phyloP scores from a whole-genome alignment of 2,888 invertebrate species.

The Orthonychiurus folsomi region DNA sequence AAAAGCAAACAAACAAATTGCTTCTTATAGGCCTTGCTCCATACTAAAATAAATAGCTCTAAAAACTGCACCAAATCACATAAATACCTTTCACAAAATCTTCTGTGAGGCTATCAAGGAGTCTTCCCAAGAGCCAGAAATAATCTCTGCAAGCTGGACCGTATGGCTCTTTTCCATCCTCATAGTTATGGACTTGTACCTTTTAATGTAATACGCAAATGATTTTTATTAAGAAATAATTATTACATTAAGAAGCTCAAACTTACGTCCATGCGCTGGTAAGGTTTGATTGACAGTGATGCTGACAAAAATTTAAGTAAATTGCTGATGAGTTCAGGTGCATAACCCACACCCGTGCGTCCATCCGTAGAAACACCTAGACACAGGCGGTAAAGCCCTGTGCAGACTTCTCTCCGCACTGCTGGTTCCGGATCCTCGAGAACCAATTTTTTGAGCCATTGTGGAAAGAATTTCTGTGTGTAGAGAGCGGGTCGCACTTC shows the following conservation, averaged over 20 bases:
- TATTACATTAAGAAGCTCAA: no score
- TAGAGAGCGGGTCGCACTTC: conserved; percentile 68
- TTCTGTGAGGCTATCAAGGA: conserved; percentile 75
- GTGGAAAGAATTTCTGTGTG: conserved; percentile 58
- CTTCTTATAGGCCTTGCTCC: not conserved
- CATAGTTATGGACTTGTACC: conserved; percentile 41
- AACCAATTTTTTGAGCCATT: conserved; percentile 74
- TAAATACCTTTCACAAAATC: conserved; percentile 67
- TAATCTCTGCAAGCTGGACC: conserved; percentile 91
- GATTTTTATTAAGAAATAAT: conserved; percentile 8
- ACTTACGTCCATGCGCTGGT: conserved; percentile 49
- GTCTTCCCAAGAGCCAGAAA: conserved; percentile 81
- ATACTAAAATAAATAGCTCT: no score
- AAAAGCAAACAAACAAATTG: conserved; percentile 17
- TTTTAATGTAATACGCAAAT: conserved; percentile 7
- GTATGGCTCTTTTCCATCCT: conserved; percentile 86
- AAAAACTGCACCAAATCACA: no score
- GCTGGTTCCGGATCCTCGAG: conserved; percentile 87
- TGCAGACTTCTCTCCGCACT: conserved; percentile 82
- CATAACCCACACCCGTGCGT: conserved; percentile 40
- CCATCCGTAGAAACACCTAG: conserved; percentile 53
- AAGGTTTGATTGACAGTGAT: conserved; percentile 73
- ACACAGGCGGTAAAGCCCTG: conserved; percentile 81
- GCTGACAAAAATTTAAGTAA: conserved; percentile 70
- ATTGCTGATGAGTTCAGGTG: conserved; percentile 64